These are phyloP conservation scores for Chloroclystis v-ata DNA, from an alignment of 2,888 invertebrate genomes.

Conservation along the genomic window DNA sequence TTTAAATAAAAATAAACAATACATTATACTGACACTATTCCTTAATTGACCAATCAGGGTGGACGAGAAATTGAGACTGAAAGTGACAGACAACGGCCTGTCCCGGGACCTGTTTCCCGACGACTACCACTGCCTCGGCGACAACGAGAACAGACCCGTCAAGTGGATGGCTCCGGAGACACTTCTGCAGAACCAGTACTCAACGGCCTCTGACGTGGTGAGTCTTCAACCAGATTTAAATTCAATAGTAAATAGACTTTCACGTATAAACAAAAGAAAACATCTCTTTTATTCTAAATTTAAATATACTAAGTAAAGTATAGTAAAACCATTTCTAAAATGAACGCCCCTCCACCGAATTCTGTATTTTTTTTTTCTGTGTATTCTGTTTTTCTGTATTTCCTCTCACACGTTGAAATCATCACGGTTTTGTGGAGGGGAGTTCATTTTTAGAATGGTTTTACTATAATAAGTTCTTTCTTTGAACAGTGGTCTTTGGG, in stretches of 20 bases:
- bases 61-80: slow-evolving; percentile 87
- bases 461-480: background rate
- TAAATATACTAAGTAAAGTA: too few relatives aligned
- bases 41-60: slow-evolving; percentile 64
- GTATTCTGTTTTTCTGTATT: too few relatives aligned
- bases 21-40: too few relatives aligned
- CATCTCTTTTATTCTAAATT: too few relatives aligned
- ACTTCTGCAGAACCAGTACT: slow-evolving; percentile 87
- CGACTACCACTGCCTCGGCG: slow-evolving; percentile 95
- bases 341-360: too few relatives aligned
- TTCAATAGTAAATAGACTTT: too few relatives aligned
- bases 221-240: slow-evolving; percentile 27
- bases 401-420: too few relatives aligned
- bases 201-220: slow-evolving; percentile 93
- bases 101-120: slow-evolving; percentile 93
- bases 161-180: slow-evolving; percentile 97
- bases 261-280: too few relatives aligned
- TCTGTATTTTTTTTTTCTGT: too few relatives aligned
- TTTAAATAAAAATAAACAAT: too few relatives aligned
- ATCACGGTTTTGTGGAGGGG: too few relatives aligned
- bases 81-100: slow-evolving; percentile 91
- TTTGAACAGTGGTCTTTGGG: slow-evolving; percentile 92
- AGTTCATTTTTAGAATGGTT: background rate
- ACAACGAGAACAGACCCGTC: slow-evolving; percentile 94
- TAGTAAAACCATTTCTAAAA: too few relatives aligned